These are phyloP conservation scores for Cossypha dichroa DNA, from an alignment of 2,797 vertebrate species.

Conservation along the genomic window DNA sequence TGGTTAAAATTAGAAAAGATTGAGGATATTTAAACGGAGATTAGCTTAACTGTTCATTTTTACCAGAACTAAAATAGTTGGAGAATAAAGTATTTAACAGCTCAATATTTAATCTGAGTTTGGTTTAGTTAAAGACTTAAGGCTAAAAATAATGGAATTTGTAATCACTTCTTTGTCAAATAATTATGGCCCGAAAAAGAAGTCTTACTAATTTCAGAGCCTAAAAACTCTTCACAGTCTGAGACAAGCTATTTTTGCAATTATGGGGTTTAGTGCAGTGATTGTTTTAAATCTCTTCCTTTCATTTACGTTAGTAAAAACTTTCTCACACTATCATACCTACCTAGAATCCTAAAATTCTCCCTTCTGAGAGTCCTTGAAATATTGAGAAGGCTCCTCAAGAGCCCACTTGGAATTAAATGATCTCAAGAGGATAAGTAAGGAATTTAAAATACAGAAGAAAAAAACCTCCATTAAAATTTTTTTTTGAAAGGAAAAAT, in stretches of 20 bases:
- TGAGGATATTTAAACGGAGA: neutral
- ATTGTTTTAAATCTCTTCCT: neutral
- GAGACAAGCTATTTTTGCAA: neutral
- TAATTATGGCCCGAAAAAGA: neutral
- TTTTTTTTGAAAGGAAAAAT: neutral
- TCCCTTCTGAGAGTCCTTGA: neutral
- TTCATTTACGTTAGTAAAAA: neutral
- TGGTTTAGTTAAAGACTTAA: neutral
- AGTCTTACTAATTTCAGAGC: neutral
- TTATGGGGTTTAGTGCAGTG: neutral
- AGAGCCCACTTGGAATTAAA: neutral
- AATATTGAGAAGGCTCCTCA: neutral
- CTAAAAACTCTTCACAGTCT: neutral
- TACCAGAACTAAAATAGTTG: neutral
- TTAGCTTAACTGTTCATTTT: neutral
- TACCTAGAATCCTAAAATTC: neutral
- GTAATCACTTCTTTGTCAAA: neutral
- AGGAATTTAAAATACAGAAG: neutral
- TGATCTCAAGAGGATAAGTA: fast-evolving
- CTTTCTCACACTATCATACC: fast-evolving
- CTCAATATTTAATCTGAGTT: neutral
- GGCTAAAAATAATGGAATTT: neutral
- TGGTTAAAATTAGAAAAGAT: neutral
- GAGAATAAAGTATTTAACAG: neutral
- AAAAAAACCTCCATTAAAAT: neutral